Conservation (phyloP, 2,888 invertebrate species). For the Alsophila aescularia region DNA sequence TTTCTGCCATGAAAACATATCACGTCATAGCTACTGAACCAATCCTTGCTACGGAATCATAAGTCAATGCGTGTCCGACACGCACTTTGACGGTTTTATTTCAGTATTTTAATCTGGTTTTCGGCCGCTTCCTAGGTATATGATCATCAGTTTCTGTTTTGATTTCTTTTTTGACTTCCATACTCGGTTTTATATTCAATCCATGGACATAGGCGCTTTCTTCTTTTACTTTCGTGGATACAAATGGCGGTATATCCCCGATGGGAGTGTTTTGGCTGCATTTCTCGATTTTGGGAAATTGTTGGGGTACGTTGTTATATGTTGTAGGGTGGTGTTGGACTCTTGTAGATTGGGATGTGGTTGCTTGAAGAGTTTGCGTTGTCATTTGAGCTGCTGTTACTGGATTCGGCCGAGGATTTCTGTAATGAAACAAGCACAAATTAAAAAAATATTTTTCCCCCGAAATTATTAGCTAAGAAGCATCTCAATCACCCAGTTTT, state of each 20-base stretch:
- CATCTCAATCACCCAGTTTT: no score
- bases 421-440: no score
- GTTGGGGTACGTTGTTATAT: not conserved
- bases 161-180: conserved; percentile 1
- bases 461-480: no score
- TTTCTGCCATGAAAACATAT: no score
- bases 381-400: not conserved
- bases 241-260: not conserved
- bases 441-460: not conserved
- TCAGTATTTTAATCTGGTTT: conserved; percentile 37
- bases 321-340: not conserved
- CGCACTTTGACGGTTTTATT: no score
- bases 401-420: conserved; percentile 1
- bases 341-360: not conserved
- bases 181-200: not conserved
- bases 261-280: conserved; percentile 3
- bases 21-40: no score
- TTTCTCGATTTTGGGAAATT: conserved; percentile 2
- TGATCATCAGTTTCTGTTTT: not conserved
- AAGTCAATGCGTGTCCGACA: no score
- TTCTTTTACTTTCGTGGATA: not conserved
- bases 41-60: not conserved
- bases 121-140: conserved; percentile 35
- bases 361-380: not conserved
- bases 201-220: not conserved